phyloP scores from a whole-genome alignment of 1,140 invertebrate genomes.

The Macrotrachela quadricornifera region DNA sequence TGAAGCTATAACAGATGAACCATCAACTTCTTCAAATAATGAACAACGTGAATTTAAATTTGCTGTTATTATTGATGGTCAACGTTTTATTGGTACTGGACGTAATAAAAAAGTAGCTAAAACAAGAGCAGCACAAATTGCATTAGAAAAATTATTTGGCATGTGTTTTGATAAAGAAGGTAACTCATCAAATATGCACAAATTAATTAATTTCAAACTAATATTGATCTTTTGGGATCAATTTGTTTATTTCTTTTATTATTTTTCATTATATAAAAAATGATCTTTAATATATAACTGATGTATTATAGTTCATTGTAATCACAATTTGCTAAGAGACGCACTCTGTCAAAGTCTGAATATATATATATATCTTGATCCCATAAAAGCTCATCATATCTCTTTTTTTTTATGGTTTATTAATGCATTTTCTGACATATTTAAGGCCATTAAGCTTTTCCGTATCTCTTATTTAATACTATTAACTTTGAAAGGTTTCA shows the following conservation, averaged over 20 bases:
- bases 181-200: neutral
- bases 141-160: slow-evolving; percentile 1
- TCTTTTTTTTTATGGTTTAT: too few species aligned
- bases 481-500: too few species aligned
- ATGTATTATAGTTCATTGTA: neutral
- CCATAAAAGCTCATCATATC: too few species aligned
- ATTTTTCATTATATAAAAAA: neutral
- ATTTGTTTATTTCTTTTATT: neutral
- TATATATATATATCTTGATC: too few species aligned
- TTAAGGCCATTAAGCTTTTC: too few species aligned
- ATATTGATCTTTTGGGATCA: neutral
- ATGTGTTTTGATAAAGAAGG: neutral
- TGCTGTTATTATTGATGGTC: too few species aligned
- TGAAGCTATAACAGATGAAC: too few species aligned
- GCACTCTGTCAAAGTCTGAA: too few species aligned
- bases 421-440: too few species aligned
- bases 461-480: too few species aligned
- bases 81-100: neutral
- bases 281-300: neutral
- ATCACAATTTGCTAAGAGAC: neutral
- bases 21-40: too few species aligned
- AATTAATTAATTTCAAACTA: neutral
- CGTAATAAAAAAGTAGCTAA: slow-evolving; percentile 8
- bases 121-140: neutral
- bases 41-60: too few species aligned